Conservation (phyloP, 1,140 invertebrate genomes). For the Ceratoteleas bidentatus region DNA sequence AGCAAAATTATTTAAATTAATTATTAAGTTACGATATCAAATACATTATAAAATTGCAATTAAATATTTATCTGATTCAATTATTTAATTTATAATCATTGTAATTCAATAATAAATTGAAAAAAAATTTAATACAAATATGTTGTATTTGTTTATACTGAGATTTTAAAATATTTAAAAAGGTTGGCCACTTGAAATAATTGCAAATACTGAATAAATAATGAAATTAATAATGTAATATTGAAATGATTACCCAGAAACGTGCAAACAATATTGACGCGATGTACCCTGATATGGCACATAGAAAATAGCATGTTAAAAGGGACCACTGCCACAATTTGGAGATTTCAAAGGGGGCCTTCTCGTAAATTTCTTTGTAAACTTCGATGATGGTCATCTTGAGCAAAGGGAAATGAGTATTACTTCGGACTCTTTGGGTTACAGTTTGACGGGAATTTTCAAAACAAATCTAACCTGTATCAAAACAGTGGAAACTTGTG, state of each 20-base stretch:
- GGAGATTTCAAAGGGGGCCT: slow-evolving; percentile 41
- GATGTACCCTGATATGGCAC: slow-evolving; percentile 60
- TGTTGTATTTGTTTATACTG: too few species aligned
- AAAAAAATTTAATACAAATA: neutral
- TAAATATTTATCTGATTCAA: slow-evolving; percentile 1
- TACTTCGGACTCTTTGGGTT: neutral
- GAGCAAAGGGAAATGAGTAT: neutral
- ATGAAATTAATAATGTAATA: too few species aligned
- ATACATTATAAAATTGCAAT: neutral
- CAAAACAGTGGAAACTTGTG: neutral
- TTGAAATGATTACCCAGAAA: slow-evolving; percentile 67
- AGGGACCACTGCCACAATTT: slow-evolving; percentile 67
- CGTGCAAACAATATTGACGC: slow-evolving; percentile 31
- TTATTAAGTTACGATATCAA: neutral
- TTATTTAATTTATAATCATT: slow-evolving; percentile 3
- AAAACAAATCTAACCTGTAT: neutral
- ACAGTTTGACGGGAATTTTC: neutral
- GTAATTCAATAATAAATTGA: neutral
- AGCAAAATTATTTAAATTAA: neutral
- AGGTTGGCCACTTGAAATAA: neutral
- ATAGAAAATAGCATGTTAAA: slow-evolving; percentile 47
- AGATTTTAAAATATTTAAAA: too few species aligned
- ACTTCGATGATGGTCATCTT: slow-evolving; percentile 1
- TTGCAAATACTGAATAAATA: too few species aligned
- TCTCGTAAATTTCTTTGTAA: neutral